Evolutionary conservation across 2,888 invertebrate genomes (phyloP).

Genomic region (Aspidiotus rigidus): DNA sequence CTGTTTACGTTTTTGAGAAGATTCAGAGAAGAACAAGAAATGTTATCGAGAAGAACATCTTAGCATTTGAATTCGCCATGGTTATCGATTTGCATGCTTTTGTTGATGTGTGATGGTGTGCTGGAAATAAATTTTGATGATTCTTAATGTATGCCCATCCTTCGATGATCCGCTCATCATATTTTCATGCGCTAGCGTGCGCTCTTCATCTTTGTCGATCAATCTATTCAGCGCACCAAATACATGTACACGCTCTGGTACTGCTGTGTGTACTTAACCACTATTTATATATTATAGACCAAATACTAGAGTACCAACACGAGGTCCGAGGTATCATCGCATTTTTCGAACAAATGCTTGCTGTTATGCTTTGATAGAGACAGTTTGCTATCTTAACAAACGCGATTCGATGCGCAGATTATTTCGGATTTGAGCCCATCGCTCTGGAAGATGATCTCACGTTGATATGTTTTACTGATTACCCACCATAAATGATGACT

Average conservation of each 20-base stretch:
- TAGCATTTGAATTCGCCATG: slow-evolving; percentile 21
- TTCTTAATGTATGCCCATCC: slow-evolving; percentile 7
- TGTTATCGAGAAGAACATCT: not conserved
- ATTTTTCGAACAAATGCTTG: not conserved
- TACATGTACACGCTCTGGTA: too few species aligned
- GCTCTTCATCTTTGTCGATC: too few species aligned
- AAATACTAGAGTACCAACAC: not conserved
- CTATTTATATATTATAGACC: too few species aligned
- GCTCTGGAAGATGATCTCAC: slow-evolving; percentile 10
- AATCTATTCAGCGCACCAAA: too few species aligned
- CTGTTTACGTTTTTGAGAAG: slow-evolving; percentile 15
- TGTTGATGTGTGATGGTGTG: slow-evolving; percentile 12
- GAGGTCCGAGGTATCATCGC: not conserved
- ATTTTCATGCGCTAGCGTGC: too few species aligned
- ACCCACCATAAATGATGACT: slow-evolving; percentile 7
- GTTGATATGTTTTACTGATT: slow-evolving; percentile 16
- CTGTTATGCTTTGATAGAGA: slow-evolving; percentile 27
- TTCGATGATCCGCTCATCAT: not conserved
- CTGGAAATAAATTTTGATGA: slow-evolving; percentile 11
- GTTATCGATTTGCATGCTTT: slow-evolving; percentile 31
- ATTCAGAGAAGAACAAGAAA: not conserved
- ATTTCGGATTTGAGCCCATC: slow-evolving; percentile 22
- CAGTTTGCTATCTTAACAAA: slow-evolving; percentile 21
- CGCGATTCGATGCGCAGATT: slow-evolving; percentile 31
- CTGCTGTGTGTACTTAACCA: not conserved